A percentile compares a stretch with the other conserved stretches of the same genome.
Evolutionary conservation across 1,140 invertebrate genomes (phyloP).

Genomic region (Vollenhovia emeryi): DNA sequence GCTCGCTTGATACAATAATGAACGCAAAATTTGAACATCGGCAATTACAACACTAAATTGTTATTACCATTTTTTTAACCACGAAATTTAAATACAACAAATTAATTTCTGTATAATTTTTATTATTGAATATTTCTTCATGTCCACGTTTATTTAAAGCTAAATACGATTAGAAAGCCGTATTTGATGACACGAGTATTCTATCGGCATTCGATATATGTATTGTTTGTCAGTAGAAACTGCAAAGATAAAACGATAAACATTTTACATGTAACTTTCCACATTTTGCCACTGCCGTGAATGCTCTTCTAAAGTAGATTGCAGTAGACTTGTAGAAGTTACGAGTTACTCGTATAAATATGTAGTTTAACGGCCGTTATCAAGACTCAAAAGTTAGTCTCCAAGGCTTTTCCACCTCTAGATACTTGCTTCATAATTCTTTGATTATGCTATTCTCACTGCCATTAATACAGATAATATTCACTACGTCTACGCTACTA

Average conservation of each 20-base stretch:
- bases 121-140: constrained; percentile 71
- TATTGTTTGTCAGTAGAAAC: background rate
- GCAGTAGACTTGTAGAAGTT: background rate
- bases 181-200: constrained; percentile 87
- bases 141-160: constrained; percentile 82
- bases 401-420: too few relatives aligned
- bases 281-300: background rate
- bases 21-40: background rate
- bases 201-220: constrained; percentile 38
- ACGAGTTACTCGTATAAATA: background rate
- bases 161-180: constrained; percentile 81
- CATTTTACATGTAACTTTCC: background rate
- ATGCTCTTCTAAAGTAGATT: background rate
- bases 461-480: too few relatives aligned
- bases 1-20: background rate
- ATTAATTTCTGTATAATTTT: constrained; percentile 74
- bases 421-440: too few relatives aligned
- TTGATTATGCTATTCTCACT: too few relatives aligned
- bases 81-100: too few relatives aligned
- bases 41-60: background rate
- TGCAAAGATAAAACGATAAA: background rate
- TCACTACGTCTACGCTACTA: too few relatives aligned
- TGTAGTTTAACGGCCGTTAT: too few relatives aligned
- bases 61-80: too few relatives aligned
- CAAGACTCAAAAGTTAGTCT: too few relatives aligned